Evolutionary conservation across 2,113 vertebrate genomes (phyloP), one percentile per base, ranked within the genome.

Genomic region (Cnemophilus loriae): DNA sequence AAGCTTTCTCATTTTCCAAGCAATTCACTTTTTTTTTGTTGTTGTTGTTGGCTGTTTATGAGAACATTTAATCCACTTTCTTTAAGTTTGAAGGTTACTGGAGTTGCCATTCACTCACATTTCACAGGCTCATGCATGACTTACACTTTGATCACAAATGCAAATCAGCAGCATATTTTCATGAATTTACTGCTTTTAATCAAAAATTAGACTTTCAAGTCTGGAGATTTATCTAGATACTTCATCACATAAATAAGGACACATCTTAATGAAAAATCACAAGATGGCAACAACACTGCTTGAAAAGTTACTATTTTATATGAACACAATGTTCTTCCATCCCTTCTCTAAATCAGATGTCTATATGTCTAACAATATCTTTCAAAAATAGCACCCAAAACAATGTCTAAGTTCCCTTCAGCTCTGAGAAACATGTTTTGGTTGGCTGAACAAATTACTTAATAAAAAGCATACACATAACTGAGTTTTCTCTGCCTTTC

Each of bases 161-260:
- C 71, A 94, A 96, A 96, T 87, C 91, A 94, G 73, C 35, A 60
- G 80, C 75, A 19, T 81, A 60, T 49, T 93, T 94, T 86, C 80
- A 88, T 69, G 74, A 95, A 97, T 95, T 94, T 95, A 96, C 74
- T 95, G 55, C 67, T 92, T 93, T 97, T 97, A 97, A 96, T 95
- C 86, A 94, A 82, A 95, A 83, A 95, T 59, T 61, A 92, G 87
- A 95, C 92, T 96, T 89, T 82, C 50, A 59, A 16, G 19, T 90
- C 94, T 95, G 46, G 86, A 96, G 90, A 96, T 94, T 97, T 93
- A 94, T 91, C 73, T 70, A 28, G 17, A 57, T 61, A 85, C 37
- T 96, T 91, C 44, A 94, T 87, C 87, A 94, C 63, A 95, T 83
- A 77, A 79, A 63, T 95, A 93, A 92, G 65, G 71, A 95, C 33